These are phyloP conservation scores for Perodicticus potto DNA, from an alignment of 2,797 vertebrate species.

Conservation along the genomic window DNA sequence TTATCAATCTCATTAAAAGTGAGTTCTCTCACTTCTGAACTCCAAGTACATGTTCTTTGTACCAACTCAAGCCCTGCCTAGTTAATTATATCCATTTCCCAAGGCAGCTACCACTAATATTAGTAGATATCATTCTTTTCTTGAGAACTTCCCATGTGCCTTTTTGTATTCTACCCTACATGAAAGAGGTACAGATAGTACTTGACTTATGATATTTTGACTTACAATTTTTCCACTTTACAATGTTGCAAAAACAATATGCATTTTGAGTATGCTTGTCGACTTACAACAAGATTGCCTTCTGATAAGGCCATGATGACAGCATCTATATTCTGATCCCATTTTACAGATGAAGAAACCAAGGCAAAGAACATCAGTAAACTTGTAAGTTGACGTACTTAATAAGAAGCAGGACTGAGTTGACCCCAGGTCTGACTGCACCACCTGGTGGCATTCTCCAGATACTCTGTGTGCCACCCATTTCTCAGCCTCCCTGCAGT, in stretches of 20 bases:
- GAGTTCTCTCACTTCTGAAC: not conserved
- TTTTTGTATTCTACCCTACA: not conserved
- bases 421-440: not conserved
- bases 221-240: not conserved
- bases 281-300: not conserved
- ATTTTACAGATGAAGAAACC: slow-evolving; percentile 36
- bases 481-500: not conserved
- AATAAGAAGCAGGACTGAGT: not conserved
- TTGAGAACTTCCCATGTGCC: not conserved
- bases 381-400: not conserved
- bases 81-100: not conserved
- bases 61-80: not conserved
- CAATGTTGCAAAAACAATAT: not conserved
- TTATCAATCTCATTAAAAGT: not conserved
- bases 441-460: not conserved
- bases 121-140: not conserved
- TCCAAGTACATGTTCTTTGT: not conserved
- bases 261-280: not conserved
- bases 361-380: not conserved
- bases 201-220: not conserved
- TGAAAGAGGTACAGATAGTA: not conserved
- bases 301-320: not conserved
- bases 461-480: not conserved
- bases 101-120: not conserved
- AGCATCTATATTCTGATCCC: not conserved